Base-by-base conservation (phyloP, 2,113 vertebrate genomes). In the Lamprotornis superbus region DNA sequence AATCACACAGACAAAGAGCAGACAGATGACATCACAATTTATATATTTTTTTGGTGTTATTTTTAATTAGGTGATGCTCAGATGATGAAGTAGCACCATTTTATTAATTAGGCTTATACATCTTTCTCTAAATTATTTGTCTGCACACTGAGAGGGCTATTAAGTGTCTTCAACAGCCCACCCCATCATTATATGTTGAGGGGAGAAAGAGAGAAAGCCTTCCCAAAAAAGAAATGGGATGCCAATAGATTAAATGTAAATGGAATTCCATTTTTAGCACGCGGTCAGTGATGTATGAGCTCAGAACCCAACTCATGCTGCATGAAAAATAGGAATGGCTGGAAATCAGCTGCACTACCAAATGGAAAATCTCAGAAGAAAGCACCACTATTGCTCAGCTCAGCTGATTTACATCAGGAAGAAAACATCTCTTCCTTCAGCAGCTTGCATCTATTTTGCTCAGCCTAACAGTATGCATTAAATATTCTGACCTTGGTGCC, bases 191-290 rank as follows among this genome's bases (percentile, higher is more conserved):
- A 23, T 15, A 11, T 6, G 25, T 47, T 71, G 70, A 91, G 47
- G 52, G 39, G 27, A 89, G 40, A 71, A 63, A 22, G 50, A 78
- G 15, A 83, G 35, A 53, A 89, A 86, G 27, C 64, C 42, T 93
- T 92, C 76, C 60, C 37, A 33, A 92, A 86, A 80, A 73, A 90
- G 67, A 74, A 93, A 86, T 31, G 3, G 59, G 56, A 89, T 75
- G 79, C 90, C 64, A 12, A 96, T 81, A 42, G 47, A 93, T 96
- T 73, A 83, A 86, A 96, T 81, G 92, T 28, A 88, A 95, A 94
- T 94, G 73, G 76, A 89, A 96, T 95, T 93, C 95, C 87, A 93
- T 88, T 96, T 93, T 97, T 90, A 90, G 78, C 70, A 46, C 30
- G 78, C 20, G 30, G 88, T 60, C 92, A 94, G 87, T 93, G 96